These are phyloP conservation scores for Nephrotoma guestfalica DNA, from an alignment of 2,888 invertebrate genomes.

Conservation along the genomic window DNA sequence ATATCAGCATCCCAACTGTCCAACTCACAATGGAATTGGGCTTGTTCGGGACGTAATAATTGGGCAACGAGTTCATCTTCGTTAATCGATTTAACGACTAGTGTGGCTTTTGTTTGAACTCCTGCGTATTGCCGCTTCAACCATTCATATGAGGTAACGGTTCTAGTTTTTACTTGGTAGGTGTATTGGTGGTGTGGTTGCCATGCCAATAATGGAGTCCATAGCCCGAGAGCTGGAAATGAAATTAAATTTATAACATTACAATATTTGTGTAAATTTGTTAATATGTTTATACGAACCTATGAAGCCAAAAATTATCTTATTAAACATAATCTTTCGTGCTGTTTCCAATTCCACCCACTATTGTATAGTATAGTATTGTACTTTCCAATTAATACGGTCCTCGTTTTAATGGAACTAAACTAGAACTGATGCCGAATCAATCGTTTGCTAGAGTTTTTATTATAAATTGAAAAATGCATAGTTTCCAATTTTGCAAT, in stretches of 20 bases:
- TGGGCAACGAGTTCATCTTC: conserved; percentile 35
- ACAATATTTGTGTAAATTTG: neutral
- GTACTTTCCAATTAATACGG: neutral
- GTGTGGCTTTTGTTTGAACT: conserved; percentile 38
- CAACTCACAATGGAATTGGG: conserved; percentile 38
- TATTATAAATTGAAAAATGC: neutral
- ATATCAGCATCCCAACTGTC: conserved; percentile 35
- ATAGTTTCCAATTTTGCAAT: neutral
- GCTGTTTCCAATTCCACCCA: neutral
- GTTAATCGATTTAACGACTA: conserved; percentile 38
- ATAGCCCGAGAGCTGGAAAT: conserved; percentile 17
- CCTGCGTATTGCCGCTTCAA: conserved; percentile 39
- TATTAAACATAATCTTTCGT: neutral
- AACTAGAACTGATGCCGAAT: neutral
- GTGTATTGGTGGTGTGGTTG: conserved; percentile 41
- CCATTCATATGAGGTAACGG: conserved; percentile 42
- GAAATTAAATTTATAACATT: neutral
- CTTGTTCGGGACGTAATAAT: conserved; percentile 38
- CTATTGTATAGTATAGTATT: neutral
- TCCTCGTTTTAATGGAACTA: neutral
- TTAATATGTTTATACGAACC: neutral
- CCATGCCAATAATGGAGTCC: conserved; percentile 34
- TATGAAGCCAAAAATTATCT: neutral
- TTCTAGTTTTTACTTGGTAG: conserved; percentile 42
- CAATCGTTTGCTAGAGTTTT: neutral